phyloP scores from a whole-genome alignment of 2,113 vertebrate genomes.

The Corythaeola cristata region DNA sequence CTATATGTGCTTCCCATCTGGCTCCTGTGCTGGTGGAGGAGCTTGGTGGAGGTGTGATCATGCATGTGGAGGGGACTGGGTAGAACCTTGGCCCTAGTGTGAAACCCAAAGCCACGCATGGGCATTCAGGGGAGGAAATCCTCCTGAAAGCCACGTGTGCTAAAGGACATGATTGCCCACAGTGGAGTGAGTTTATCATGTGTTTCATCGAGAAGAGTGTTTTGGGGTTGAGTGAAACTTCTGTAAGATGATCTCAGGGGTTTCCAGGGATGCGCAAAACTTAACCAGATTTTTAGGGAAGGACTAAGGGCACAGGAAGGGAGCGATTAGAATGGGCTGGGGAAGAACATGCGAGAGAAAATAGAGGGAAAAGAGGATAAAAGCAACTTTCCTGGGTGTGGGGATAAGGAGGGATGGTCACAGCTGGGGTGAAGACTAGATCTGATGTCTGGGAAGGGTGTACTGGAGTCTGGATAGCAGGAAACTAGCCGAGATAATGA shows the following conservation, averaged over 20 bases:
- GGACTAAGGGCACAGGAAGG: background rate
- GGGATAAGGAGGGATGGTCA: background rate
- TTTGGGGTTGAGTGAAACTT: background rate
- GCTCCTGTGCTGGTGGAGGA: background rate
- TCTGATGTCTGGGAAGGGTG: rapidly evolving
- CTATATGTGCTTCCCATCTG: rapidly evolving
- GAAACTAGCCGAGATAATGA: background rate
- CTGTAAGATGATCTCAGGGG: background rate
- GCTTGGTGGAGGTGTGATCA: background rate
- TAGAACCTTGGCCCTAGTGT: background rate
- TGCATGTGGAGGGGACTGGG: background rate
- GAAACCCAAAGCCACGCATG: background rate
- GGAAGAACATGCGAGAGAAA: background rate
- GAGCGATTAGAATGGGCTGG: background rate
- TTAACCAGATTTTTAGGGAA: background rate
- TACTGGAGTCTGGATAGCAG: background rate
- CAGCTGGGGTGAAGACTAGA: background rate
- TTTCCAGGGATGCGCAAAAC: background rate
- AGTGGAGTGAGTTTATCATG: background rate
- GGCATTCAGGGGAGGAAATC: background rate
- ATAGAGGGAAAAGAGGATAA: background rate
- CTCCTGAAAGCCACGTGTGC: rapidly evolving
- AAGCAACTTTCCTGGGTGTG: background rate
- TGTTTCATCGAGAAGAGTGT: background rate
- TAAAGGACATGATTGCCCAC: background rate